Conservation (phyloP, 2,113 vertebrate genomes). For the Monopterus albus region DNA sequence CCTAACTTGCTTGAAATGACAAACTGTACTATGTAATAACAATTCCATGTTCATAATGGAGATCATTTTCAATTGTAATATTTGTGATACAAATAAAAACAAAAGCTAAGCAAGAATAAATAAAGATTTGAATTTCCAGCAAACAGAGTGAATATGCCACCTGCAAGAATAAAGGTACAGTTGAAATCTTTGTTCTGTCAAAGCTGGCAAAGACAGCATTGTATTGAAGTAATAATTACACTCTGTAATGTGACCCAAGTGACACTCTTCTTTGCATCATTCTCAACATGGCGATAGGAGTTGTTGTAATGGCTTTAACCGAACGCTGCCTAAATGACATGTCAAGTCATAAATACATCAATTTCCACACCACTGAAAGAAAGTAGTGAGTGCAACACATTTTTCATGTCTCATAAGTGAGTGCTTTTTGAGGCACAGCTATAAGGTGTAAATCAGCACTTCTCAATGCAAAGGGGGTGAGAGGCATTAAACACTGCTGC, state of each 20-base stretch:
- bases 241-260: neutral
- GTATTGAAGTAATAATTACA: neutral
- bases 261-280: neutral
- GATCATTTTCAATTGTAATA: neutral
- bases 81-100: neutral
- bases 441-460: constrained; percentile 37
- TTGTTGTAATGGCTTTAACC: constrained; percentile 38
- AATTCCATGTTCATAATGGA: neutral
- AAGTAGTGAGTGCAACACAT: constrained; percentile 2
- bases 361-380: constrained; percentile 19
- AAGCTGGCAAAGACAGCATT: constrained; percentile 1
- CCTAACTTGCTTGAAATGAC: neutral
- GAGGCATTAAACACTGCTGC: neutral
- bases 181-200: neutral
- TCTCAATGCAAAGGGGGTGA: constrained; percentile 31
- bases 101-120: neutral
- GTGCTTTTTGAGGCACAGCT: constrained; percentile 26
- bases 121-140: neutral
- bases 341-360: constrained; percentile 22
- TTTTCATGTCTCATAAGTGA: constrained; percentile 10
- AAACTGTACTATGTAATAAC: no score
- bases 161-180: neutral
- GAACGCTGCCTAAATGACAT: neutral
- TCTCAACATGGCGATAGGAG: constrained; percentile 2
- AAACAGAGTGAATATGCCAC: neutral